These are phyloP conservation scores for Latheticus oryzae DNA, from an alignment of 2,888 invertebrate species.

Conservation along the genomic window DNA sequence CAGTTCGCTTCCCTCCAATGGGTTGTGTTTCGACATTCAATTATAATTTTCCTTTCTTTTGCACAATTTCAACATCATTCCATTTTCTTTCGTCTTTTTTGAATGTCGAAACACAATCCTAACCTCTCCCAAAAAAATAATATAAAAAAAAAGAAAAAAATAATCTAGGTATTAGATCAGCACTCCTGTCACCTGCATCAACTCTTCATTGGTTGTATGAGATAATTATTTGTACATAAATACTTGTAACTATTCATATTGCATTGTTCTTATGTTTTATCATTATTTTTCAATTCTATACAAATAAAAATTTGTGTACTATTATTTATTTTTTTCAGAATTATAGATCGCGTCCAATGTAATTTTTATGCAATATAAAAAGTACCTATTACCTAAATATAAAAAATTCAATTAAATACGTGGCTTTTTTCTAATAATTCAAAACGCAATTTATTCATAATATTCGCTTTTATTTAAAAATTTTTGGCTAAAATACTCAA, in stretches of 20 bases:
- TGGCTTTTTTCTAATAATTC: conserved; percentile 20
- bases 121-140: too few species aligned
- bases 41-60: conserved; percentile 25
- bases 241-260: conserved; percentile 69
- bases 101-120: too few species aligned
- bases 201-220: conserved; percentile 64
- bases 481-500: conserved; percentile 34
- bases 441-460: conserved; percentile 5
- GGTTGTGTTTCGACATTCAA: conserved; percentile 17
- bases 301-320: conserved; percentile 69
- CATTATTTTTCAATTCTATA: conserved; percentile 66
- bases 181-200: conserved; percentile 63
- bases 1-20: conserved; percentile 58
- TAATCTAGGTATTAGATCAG: conserved; percentile 59
- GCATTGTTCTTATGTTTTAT: conserved; percentile 67
- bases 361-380: conserved; percentile 51
- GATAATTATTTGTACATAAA: conserved; percentile 67
- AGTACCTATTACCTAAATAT: conserved; percentile 52
- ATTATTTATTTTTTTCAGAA: conserved; percentile 59
- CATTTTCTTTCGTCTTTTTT: conserved; percentile 44
- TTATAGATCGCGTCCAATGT: conserved; percentile 33
- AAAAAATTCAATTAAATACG: conserved; percentile 41
- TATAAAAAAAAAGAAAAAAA: too few species aligned
- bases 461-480: conserved; percentile 32
- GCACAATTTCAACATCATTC: conserved; percentile 34